Evolutionary conservation across 2,888 invertebrate genomes (phyloP).

Genomic region (Ypsolopha sequella): DNA sequence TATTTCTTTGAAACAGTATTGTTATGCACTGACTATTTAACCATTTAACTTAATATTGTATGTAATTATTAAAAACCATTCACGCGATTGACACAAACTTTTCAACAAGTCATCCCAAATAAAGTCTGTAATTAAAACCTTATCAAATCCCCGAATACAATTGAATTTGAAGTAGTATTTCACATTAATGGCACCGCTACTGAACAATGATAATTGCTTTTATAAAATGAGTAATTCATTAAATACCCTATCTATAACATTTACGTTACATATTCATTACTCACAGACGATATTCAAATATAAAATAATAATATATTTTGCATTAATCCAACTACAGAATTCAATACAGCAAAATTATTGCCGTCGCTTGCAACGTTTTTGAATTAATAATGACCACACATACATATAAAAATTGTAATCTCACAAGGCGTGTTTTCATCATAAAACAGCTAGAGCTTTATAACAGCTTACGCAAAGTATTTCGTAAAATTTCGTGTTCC

Average conservation of each 20-base stretch:
- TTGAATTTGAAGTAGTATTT: conserved; percentile 21
- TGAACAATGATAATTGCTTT: conserved; percentile 10
- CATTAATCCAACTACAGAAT: not conserved
- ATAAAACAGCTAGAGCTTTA: conserved; percentile 45
- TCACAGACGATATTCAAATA: not conserved
- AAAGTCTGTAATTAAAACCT: not conserved
- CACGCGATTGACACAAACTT: not conserved
- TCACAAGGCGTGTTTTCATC: conserved; percentile 41
- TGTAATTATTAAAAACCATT: no score
- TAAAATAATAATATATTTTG: conserved; percentile 4
- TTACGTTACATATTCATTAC: conserved; percentile 8
- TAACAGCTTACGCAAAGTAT: conserved; percentile 26
- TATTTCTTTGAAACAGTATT: not conserved
- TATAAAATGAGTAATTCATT: conserved; percentile 12
- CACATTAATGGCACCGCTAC: conserved; percentile 49
- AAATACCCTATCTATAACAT: conserved; percentile 9
- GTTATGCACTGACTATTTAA: not conserved
- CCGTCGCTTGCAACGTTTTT: conserved; percentile 16
- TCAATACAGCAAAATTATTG: conserved; percentile 34
- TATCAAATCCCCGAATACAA: not conserved
- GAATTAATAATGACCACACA: not conserved
- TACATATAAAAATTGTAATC: conserved; percentile 31
- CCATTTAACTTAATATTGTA: no score
- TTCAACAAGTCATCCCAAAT: not conserved
- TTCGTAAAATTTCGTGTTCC: conserved; percentile 43